These are phyloP conservation scores for Hirtodrosophila alboralis DNA, from an alignment of 2,888 invertebrate genomes.

Conservation along the genomic window DNA sequence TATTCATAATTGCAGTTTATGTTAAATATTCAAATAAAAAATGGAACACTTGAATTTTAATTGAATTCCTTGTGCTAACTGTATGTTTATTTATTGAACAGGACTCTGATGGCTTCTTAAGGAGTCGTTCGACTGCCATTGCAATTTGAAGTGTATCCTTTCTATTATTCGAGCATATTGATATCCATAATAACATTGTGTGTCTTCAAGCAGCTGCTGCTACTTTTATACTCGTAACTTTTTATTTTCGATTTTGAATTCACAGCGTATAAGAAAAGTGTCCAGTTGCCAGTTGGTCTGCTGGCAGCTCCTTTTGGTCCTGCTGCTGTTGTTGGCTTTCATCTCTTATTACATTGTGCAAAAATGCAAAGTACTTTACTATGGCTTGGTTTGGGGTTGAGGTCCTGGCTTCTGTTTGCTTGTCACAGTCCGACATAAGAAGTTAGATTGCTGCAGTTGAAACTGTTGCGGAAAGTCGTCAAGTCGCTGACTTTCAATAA, in stretches of 20 bases:
- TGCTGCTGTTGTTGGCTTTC: slow-evolving; percentile 57
- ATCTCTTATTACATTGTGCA: slow-evolving; percentile 68
- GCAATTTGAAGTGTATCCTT: slow-evolving; percentile 22
- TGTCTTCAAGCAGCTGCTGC: slow-evolving; percentile 53
- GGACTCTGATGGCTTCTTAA: no score
- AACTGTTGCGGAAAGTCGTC: slow-evolving; percentile 51
- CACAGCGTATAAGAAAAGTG: slow-evolving; percentile 29
- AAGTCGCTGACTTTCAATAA: slow-evolving; percentile 54
- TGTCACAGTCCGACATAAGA: slow-evolving; percentile 38
- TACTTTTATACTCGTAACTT: slow-evolving; percentile 6
- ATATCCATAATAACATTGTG: slow-evolving; percentile 55
- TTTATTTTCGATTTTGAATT: slow-evolving; percentile 36
- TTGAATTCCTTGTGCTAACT: no score
- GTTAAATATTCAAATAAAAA: no score
- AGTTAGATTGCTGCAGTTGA: slow-evolving; percentile 66
- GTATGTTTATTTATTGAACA: neutral
- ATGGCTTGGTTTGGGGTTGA: slow-evolving; percentile 9
- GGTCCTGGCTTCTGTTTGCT: slow-evolving; percentile 6
- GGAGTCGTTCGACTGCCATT: slow-evolving; percentile 11
- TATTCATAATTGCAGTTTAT: no score
- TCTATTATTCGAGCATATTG: slow-evolving; percentile 25
- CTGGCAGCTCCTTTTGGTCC: slow-evolving; percentile 11
- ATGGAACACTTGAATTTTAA: no score
- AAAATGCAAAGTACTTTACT: slow-evolving; percentile 69
- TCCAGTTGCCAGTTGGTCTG: slow-evolving; percentile 32